Conservation (phyloP, 1,140 invertebrate species). For the Hylyphantes graminicola region DNA sequence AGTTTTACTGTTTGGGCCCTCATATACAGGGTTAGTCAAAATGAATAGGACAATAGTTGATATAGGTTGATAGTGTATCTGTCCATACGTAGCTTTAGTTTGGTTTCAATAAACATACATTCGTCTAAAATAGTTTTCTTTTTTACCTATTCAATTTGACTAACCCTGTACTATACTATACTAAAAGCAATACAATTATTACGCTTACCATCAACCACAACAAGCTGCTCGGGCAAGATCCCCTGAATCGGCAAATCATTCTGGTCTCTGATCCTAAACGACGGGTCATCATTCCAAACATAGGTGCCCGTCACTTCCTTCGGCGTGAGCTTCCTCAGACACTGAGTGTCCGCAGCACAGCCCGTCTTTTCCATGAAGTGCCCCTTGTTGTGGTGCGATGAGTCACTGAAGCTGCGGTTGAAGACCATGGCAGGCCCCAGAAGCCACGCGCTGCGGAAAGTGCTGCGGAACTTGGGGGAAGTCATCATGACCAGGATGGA, state of each 20-base stretch:
- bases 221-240: slow-evolving; percentile 61
- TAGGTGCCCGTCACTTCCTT: slow-evolving; percentile 60
- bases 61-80: no score
- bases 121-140: no score
- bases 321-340: slow-evolving; percentile 46
- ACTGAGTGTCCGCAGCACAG: slow-evolving; percentile 28
- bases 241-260: slow-evolving; percentile 63
- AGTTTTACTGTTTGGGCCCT: no score
- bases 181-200: no score
- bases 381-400: slow-evolving; percentile 10
- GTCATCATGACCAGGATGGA: slow-evolving; percentile 48
- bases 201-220: slow-evolving; percentile 61
- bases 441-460: slow-evolving; percentile 57
- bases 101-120: no score
- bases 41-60: no score
- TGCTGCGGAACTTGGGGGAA: slow-evolving; percentile 10
- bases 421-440: slow-evolving; percentile 59
- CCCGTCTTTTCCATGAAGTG: slow-evolving; percentile 46
- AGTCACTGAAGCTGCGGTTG: slow-evolving; percentile 45
- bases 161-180: no score
- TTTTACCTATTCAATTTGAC: no score
- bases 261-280: slow-evolving; percentile 62
- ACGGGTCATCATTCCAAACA: slow-evolving; percentile 62
- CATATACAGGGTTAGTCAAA: no score
- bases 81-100: no score